Evolutionary conservation across 2,888 invertebrate species (phyloP), one percentile per base, ranked within the genome.

Genomic region (Pimpla rufipes): DNA sequence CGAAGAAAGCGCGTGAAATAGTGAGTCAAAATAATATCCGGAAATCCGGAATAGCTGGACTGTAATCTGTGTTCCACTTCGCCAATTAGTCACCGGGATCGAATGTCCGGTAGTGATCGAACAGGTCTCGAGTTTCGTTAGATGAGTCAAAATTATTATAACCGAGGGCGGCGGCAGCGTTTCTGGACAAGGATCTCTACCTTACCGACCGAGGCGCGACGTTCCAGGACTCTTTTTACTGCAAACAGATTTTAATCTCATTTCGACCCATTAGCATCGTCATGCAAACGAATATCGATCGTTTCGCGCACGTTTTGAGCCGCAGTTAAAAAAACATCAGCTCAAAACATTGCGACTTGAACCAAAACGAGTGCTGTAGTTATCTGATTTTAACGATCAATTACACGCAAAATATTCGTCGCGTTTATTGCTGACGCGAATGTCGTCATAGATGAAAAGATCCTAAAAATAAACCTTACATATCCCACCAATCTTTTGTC

Each of bases 11-110:
- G 13, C 1, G 23, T n/a, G 16, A 2, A 47, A 67, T 45, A 35
- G 21, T 76, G 76, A 67, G 45, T 76, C 76, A 76, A 67, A 76
- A 57, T 50, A 42, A 57, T 10, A 57, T 76, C 64, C 57, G 76
- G 67, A 76, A 16, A 57, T 55, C 13, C 35, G 45, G 57, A 67
- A 67, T 42, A 50, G 37, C 21, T 37, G 2, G 37, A 6, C 8
- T n/a, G 7, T 59, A 16, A 59, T 59, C n/a, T 59, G n/a, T 7
- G 6, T 59, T 59, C 35, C n/a, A 7, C 35, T 35, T 13, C 7
- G 16, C 7, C 35, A n/a, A 35, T 59, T 59, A 59, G 57, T 59
- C 57, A 59, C 35, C 57, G 5, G 5, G 16, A 35, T 35, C 35
- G 13, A 35, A 57, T 23, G 13, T 7, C 35, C 1, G 29, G n/a